Evolutionary conservation across 1,140 invertebrate species (phyloP).

Genomic region (Trissolcus basalis): DNA sequence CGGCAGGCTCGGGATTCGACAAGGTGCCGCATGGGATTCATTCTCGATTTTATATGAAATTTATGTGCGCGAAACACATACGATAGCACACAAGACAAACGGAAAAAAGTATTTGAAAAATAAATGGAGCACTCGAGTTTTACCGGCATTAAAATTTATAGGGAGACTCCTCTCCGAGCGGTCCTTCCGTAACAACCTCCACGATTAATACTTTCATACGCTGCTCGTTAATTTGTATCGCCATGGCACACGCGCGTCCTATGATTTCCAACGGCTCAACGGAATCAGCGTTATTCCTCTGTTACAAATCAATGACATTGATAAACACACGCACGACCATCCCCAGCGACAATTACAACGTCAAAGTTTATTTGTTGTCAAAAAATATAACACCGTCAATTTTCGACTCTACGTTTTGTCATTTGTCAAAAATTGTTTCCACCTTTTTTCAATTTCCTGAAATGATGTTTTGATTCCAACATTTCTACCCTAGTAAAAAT

Average conservation of each 20-base stretch:
- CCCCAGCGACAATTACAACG: no score
- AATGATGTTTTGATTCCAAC: no score
- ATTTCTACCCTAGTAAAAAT: no score
- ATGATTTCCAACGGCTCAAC: conserved; percentile 17
- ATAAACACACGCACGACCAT: conserved; percentile 8
- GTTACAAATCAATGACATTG: conserved; percentile 28
- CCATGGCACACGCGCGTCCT: conserved; percentile 1
- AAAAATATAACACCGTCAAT: no score
- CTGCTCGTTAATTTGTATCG: conserved; percentile 26
- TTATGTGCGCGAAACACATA: conserved; percentile 36
- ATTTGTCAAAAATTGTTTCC: no score
- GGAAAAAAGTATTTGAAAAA: conserved; percentile 49
- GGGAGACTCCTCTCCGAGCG: conserved; percentile 5
- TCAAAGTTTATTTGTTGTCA: no score
- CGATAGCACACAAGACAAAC: conserved; percentile 20
- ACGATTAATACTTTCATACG: conserved; percentile 31
- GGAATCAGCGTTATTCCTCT: conserved; percentile 16
- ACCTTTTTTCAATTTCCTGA: no score
- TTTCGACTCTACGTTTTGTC: no score
- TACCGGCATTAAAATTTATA: conserved; percentile 44
- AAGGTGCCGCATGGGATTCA: conserved; percentile 45
- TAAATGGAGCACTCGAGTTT: conserved; percentile 39
- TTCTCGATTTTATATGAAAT: conserved; percentile 49
- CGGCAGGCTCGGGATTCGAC: conserved; percentile 23
- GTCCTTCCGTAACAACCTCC: conserved; percentile 25